Evolutionary conservation across 2,113 vertebrate species (phyloP).

Genomic region (Callochromis pleurospilus): DNA sequence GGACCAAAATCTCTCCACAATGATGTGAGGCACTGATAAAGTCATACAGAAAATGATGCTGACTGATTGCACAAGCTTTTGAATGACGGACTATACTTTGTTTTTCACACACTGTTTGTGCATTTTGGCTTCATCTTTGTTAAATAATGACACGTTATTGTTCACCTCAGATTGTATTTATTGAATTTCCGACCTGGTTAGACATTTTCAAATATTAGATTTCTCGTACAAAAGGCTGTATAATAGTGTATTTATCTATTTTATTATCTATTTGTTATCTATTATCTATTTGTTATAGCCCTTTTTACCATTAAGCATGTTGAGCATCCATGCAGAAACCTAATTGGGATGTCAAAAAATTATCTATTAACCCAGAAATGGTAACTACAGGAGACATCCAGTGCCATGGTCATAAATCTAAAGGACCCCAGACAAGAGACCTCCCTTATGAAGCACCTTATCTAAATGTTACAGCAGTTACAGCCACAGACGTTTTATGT

Average conservation of each 20-base stretch:
- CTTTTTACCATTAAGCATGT: background rate
- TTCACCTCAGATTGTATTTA: background rate
- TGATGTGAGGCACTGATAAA: background rate
- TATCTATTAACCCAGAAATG: background rate
- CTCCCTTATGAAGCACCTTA: background rate
- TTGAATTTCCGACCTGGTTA: background rate
- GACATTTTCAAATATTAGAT: background rate
- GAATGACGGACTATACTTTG: background rate
- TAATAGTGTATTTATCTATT: background rate
- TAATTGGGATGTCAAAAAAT: slow-evolving; percentile 2
- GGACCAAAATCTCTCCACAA: background rate
- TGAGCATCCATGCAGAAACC: background rate
- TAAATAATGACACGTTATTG: background rate
- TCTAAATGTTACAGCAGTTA: slow-evolving; percentile 10
- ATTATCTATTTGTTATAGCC: background rate
- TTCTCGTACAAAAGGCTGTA: background rate
- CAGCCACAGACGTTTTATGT: background rate
- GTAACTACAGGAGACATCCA: background rate
- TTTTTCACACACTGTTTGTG: background rate
- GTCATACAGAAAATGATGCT: background rate
- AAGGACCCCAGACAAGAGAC: background rate
- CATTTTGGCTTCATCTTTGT: background rate
- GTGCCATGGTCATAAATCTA: slow-evolving; percentile 8
- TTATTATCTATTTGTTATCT: background rate
- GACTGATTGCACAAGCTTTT: background rate